phyloP scores from a whole-genome alignment of 2,113 vertebrate genomes.

The Butorides virescens region DNA sequence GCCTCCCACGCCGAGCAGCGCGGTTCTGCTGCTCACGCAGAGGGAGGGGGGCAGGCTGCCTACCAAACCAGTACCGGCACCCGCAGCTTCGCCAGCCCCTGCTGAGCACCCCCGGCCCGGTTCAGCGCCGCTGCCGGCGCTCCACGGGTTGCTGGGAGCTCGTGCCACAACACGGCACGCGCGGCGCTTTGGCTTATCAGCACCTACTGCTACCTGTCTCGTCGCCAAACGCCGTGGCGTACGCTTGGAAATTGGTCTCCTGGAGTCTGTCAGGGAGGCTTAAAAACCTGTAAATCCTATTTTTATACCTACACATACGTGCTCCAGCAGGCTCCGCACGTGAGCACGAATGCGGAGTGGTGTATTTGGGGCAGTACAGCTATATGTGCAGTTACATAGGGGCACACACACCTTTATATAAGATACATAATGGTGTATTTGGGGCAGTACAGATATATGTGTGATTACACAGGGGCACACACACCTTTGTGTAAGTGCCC shows the following conservation, averaged over 20 bases:
- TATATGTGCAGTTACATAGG: neutral
- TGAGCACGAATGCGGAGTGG: neutral
- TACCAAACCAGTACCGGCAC: too few relatives aligned
- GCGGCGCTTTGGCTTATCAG: constrained; percentile 56
- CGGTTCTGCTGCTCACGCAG: constrained; percentile 44
- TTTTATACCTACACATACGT: neutral
- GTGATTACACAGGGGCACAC: neutral
- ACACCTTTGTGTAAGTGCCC: neutral
- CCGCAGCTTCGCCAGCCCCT: constrained; percentile 60
- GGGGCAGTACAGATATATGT: neutral
- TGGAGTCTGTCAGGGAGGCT: constrained; percentile 34
- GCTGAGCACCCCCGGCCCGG: constrained; percentile 48
- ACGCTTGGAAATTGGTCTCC: constrained; percentile 26
- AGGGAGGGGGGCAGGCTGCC: too few relatives aligned
- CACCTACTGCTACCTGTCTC: constrained; percentile 61
- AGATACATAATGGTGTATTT: neutral
- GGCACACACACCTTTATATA: neutral
- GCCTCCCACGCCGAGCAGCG: constrained; percentile 40
- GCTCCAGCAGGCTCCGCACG: neutral
- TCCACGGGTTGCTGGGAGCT: constrained; percentile 51
- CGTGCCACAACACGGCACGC: constrained; percentile 65
- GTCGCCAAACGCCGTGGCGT: constrained; percentile 9
- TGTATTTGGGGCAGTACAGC: neutral
- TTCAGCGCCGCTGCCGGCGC: constrained; percentile 50
- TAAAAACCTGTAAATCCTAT: constrained; percentile 22